Evolutionary conservation across 1,140 invertebrate genomes (phyloP), one percentile per base, ranked within the genome.

Genomic region (Calosoma granatense): DNA sequence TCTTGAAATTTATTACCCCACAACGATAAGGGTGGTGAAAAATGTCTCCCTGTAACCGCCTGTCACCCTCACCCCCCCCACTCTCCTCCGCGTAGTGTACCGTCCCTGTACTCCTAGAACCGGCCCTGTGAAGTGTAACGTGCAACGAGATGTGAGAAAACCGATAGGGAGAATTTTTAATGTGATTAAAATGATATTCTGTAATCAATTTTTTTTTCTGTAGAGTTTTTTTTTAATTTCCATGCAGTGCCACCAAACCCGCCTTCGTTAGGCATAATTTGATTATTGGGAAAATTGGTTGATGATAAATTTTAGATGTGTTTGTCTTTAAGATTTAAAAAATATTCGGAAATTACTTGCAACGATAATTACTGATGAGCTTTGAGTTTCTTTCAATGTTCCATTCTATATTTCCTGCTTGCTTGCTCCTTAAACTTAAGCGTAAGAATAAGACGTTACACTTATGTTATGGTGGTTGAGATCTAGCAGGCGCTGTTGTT

Each of bases 1-100:
- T 47, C 41, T 47, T 47, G 17, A 47, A 47, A 47, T 47, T 47
- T 47, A 47, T 47, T 47, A 47, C 41, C 9, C 41, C 41, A 14
- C 41, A 4, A 17, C 17, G 41, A 47, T 47, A 47, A 47, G 41
- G 41, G 41, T 47, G 41, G 41, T 47, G 41, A 47, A 47, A 47
- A 47, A 47, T 47, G 41, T 47, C 41, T 47, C 41, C 41, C 15
- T 11, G 9, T 9, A 47, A 9, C 41, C 41, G 6, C 41, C 17
- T 47, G 41, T 4, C 41, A 4, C 9, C 6, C 15, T 17, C 41
- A 6, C 41, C 41, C 6, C 15, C 4, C 41, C 6, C 17, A 47
- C 4, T 6, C 14, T 4, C 26, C 26, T 6, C 26, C 14, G 26
- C 6, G 14, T 47, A 17, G 15, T 6, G 9, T 47, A 47, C 41